Conservation (phyloP, 2,797 vertebrate species). For the Liparis tanakae region DNA sequence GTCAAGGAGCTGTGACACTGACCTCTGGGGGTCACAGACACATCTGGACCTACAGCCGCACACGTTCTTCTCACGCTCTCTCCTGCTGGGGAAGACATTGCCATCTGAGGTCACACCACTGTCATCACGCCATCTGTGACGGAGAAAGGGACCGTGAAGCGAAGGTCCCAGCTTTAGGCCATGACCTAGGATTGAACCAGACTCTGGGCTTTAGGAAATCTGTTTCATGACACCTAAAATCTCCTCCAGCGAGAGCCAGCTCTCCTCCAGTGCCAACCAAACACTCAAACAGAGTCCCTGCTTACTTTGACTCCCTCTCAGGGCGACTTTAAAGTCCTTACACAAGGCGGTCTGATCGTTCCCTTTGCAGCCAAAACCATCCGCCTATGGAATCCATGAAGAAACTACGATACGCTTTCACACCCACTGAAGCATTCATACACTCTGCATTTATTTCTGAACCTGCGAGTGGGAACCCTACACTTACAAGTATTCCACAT, state of each 20-base stretch:
- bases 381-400: neutral
- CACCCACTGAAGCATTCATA: neutral
- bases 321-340: slow-evolving; percentile 32
- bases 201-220: slow-evolving; percentile 39
- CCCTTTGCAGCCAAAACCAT: slow-evolving; percentile 2
- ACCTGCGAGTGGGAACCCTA: neutral
- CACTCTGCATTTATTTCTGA: neutral
- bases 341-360: slow-evolving; percentile 26
- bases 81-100: slow-evolving; percentile 2
- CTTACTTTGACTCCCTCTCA: slow-evolving; percentile 28
- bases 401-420: neutral
- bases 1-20: slow-evolving; percentile 44
- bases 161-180: slow-evolving; percentile 16
- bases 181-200: slow-evolving; percentile 44
- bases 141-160: neutral
- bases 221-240: slow-evolving; percentile 61
- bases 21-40: slow-evolving; percentile 44
- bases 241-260: slow-evolving; percentile 33
- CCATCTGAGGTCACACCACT: slow-evolving; percentile 17
- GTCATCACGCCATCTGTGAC: neutral
- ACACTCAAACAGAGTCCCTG: slow-evolving; percentile 14
- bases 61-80: slow-evolving; percentile 19
- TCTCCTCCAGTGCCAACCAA: slow-evolving; percentile 23
- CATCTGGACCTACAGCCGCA: slow-evolving; percentile 37
- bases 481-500: neutral